Evolutionary conservation across 2,888 invertebrate species (phyloP).

Genomic region (Strigamia transsilvanica): DNA sequence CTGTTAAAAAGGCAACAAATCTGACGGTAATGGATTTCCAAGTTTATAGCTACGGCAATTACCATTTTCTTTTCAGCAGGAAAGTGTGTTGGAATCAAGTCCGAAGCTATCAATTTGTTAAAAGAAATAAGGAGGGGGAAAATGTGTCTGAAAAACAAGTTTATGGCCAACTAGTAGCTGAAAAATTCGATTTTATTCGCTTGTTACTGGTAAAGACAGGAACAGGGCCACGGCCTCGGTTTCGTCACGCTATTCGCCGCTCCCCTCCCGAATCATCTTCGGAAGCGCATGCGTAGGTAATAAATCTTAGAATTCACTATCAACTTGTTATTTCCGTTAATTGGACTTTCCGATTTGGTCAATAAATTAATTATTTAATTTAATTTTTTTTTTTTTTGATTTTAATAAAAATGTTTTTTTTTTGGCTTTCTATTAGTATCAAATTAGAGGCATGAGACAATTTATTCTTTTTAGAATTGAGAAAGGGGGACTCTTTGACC

Average conservation of each 20-base stretch:
- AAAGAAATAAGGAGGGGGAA: not conserved
- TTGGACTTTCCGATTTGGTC: slow-evolving; percentile 38
- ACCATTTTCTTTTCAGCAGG: slow-evolving; percentile 1
- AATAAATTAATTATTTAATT: slow-evolving; percentile 41
- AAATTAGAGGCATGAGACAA: slow-evolving; percentile 14
- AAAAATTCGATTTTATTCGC: slow-evolving; percentile 48
- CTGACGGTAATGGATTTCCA: not conserved
- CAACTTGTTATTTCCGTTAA: slow-evolving; percentile 36
- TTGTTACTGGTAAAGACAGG: slow-evolving; percentile 40
- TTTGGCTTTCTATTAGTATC: not conserved
- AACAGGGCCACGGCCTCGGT: slow-evolving; percentile 27
- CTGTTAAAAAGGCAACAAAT: slow-evolving; percentile 24
- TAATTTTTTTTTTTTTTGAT: not conserved
- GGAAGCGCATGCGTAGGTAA: slow-evolving; percentile 17
- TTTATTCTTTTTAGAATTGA: slow-evolving; percentile 32
- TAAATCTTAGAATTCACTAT: slow-evolving; percentile 36
- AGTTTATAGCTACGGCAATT: slow-evolving; percentile 11
- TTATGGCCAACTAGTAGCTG: slow-evolving; percentile 39
- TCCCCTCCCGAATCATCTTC: slow-evolving; percentile 46
- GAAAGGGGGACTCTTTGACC: slow-evolving; percentile 43
- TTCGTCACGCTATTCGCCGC: slow-evolving; percentile 48
- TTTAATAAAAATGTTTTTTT: not conserved
- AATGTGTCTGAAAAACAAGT: slow-evolving; percentile 42
- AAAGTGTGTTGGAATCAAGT: not conserved
- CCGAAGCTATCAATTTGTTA: not conserved